Evolutionary conservation across 2,888 invertebrate species (phyloP), one percentile per base, ranked within the genome.

Genomic region (Drosophila pegasa): DNA sequence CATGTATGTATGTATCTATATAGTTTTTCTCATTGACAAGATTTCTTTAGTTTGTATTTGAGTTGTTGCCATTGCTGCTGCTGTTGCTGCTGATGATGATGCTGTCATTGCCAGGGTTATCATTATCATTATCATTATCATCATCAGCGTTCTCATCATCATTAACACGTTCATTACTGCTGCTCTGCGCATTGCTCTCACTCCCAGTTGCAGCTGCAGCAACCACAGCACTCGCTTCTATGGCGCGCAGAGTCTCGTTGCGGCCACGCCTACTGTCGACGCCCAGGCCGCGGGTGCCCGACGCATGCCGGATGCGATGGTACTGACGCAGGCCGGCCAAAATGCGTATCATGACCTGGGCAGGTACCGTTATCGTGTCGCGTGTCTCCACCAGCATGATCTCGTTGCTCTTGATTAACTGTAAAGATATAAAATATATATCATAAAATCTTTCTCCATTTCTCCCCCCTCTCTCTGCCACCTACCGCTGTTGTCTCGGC

Each of bases 351-450:
- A 97, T 96, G 91, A 97, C 96, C 55, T 96, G 95, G 18, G 97
- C 97, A 33, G 97, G 97, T 58, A 97, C 96, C 27, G 97, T 97
- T 71, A 97, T 96, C 1, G 97, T 97, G 89, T 97, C 97, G 91
- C 95, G 94, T 18, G 97, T 97, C 92, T 97, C 97, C 92, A 96
- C 96, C 82, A 97, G 92, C 96, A 97, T 96, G 43, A 96, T 94
- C 73, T 95, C 95, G 92, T 97, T 97, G 54, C 96, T 93, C 89
- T 94, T 94, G 87, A 95, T 95, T 64, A 97, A 92, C 96, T 97
- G 58, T 2, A 63, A 47, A 27, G 10, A n/a, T 0, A 16, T 2
- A 22, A 3, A 14, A 14, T 14, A 0, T 25, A 4, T 25, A 40
- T 31, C 10, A 31, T 4, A 31, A 31, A 31, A 31, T 20, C 40